Conservation (phyloP, 2,888 invertebrate genomes). For the Synergus gifuensis region DNA sequence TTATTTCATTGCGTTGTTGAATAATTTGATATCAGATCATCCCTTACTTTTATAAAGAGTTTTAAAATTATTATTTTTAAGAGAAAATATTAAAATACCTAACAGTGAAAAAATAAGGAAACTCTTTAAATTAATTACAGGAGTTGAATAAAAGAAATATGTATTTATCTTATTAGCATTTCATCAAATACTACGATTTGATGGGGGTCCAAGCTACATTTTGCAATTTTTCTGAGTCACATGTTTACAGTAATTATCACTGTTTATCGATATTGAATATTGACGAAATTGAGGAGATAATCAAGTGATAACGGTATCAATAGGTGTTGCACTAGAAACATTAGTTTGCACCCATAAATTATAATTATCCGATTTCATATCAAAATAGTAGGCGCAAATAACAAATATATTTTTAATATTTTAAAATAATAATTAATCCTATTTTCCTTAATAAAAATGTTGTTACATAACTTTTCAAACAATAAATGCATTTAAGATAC, state of each 20-base stretch:
- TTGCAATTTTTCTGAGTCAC: not conserved
- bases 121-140: no score
- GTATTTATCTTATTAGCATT: not conserved
- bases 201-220: not conserved
- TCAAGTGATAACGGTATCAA: not conserved
- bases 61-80: not conserved
- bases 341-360: not conserved
- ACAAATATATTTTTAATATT: not conserved
- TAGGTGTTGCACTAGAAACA: not conserved
- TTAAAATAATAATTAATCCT: no score
- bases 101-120: not conserved
- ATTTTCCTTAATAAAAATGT: no score
- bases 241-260: conserved; percentile 1
- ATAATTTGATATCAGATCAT: not conserved
- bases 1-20: not conserved
- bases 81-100: not conserved
- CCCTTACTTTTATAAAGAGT: not conserved
- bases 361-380: not conserved
- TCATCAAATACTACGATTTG: not conserved
- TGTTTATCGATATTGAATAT: not conserved
- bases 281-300: not conserved
- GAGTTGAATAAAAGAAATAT: no score
- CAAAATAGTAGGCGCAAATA: not conserved
- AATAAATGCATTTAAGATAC: no score
- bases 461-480: no score